Evolutionary conservation across 2,797 vertebrate genomes (phyloP).

Genomic region (Amblyraja radiata): DNA sequence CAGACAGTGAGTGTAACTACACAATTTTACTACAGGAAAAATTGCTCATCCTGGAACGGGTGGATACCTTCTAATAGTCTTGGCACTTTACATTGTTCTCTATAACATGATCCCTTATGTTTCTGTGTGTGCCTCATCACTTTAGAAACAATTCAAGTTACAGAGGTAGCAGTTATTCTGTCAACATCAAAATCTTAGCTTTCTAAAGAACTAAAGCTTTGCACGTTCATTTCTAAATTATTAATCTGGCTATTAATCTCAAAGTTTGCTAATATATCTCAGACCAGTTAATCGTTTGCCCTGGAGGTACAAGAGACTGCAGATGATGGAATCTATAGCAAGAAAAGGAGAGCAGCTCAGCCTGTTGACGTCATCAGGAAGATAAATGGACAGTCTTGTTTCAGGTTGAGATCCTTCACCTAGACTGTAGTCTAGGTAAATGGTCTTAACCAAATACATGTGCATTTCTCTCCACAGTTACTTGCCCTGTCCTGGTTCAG

Average conservation of each 20-base stretch:
- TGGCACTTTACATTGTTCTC: neutral
- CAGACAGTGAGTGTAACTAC: neutral
- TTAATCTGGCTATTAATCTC: neutral
- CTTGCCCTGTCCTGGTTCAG: no score
- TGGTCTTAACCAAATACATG: no score
- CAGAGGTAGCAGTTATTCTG: neutral
- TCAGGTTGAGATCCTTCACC: no score
- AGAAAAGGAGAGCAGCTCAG: no score
- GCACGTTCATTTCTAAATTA: neutral
- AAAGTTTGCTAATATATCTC: neutral
- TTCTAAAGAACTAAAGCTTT: neutral
- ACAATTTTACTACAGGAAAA: neutral
- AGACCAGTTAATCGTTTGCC: neutral
- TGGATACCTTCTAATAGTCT: neutral
- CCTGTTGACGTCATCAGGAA: no score
- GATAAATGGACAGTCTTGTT: no score
- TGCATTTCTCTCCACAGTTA: no score
- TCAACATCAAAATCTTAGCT: neutral
- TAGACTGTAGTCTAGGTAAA: no score
- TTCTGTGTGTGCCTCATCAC: neutral
- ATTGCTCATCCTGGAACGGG: neutral
- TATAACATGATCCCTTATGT: neutral
- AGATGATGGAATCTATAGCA: no score
- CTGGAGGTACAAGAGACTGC: neutral
- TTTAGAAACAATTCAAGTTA: neutral